Evolutionary conservation across 2,888 invertebrate species (phyloP).

Genomic region (Leptopilina drosophilae): DNA sequence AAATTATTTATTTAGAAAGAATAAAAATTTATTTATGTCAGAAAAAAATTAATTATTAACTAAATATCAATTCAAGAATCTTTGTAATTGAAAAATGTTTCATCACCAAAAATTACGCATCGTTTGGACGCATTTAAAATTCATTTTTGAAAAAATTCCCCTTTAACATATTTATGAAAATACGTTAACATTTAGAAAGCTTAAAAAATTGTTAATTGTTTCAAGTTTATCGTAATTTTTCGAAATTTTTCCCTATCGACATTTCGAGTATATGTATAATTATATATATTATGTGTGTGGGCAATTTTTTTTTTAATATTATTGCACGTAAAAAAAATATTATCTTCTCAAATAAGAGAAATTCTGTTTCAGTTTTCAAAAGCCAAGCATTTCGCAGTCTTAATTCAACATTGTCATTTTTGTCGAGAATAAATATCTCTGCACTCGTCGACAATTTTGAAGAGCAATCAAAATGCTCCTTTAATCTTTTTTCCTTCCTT

Average conservation of each 20-base stretch:
- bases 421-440: conserved; percentile 33
- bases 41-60: too few species aligned
- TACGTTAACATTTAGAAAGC: too few species aligned
- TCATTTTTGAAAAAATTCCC: too few species aligned
- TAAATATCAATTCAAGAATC: too few species aligned
- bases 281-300: not conserved
- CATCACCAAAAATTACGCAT: too few species aligned
- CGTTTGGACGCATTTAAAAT: too few species aligned
- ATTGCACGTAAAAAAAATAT: not conserved
- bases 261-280: not conserved
- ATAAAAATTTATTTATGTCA: too few species aligned
- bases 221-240: too few species aligned
- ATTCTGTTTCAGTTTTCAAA: conserved; percentile 35
- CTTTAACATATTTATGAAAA: too few species aligned
- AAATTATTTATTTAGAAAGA: too few species aligned
- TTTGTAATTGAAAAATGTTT: too few species aligned
- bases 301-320: not conserved
- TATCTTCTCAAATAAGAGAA: not conserved
- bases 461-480: conserved; percentile 15
- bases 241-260: not conserved
- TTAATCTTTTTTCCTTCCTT: not conserved
- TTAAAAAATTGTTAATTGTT: too few species aligned
- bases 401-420: conserved; percentile 24
- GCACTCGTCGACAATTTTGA: not conserved
- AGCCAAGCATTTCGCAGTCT: conserved; percentile 39